Evolutionary conservation across 1,140 invertebrate genomes (phyloP).

Genomic region (Lysiphlebus fabarum): DNA sequence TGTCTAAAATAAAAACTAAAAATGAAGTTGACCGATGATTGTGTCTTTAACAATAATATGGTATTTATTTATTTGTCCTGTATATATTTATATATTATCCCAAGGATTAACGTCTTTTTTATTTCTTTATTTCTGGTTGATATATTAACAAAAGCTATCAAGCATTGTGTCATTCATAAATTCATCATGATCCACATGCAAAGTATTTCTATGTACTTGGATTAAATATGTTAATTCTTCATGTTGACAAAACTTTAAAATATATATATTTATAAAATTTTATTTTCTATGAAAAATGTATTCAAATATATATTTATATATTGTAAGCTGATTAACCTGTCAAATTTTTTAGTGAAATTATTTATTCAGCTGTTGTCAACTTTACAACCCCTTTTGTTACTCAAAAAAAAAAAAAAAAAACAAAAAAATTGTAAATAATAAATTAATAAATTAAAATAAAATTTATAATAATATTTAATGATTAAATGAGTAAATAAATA

Average conservation of each 20-base stretch:
- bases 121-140: too few species aligned
- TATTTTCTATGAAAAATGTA: neutral
- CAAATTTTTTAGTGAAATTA: conserved; percentile 11
- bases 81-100: neutral
- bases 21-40: conserved; percentile 7
- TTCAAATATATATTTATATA: too few species aligned
- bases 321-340: conserved; percentile 17
- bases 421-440: too few species aligned
- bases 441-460: too few species aligned
- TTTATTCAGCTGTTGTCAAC: neutral
- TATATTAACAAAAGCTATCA: neutral
- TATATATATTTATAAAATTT: neutral
- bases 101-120: conserved; percentile 14
- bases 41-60: neutral
- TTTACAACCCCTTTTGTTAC: too few species aligned
- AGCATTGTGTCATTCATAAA: conserved; percentile 14
- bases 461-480: too few species aligned
- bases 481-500: too few species aligned
- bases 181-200: conserved; percentile 9
- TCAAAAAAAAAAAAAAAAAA: too few species aligned
- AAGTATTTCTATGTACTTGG: neutral
- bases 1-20: conserved; percentile 34
- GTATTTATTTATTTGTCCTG: too few species aligned
- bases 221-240: neutral
- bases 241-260: neutral